Percentiles rank a stretch among this genome's conserved stretches.
phyloP scores from a whole-genome alignment of 64 coral and sea anemone species.

The Montipora capricornis region DNA sequence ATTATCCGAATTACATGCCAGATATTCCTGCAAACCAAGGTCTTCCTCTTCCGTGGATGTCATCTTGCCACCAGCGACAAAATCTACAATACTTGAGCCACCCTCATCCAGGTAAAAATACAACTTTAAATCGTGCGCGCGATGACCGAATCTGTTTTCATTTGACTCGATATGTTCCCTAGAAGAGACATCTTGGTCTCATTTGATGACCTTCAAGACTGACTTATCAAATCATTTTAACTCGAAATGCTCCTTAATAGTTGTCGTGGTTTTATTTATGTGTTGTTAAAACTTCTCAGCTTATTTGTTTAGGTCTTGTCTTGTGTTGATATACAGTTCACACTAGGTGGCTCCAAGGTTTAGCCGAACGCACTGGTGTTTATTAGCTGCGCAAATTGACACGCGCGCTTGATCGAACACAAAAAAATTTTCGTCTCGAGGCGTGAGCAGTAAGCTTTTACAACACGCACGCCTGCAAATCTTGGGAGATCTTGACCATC shows the following conservation, averaged over 20 bases:
- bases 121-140: too few relatives aligned
- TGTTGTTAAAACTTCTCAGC: constrained; percentile 54
- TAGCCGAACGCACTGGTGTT: neutral
- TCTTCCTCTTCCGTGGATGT: constrained; percentile 51
- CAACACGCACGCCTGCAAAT: neutral
- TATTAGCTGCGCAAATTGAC: constrained; percentile 30
- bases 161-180: neutral
- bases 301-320: constrained; percentile 23
- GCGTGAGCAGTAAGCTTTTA: neutral
- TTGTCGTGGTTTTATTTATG: constrained; percentile 46
- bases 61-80: constrained; percentile 57
- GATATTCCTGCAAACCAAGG: constrained; percentile 52
- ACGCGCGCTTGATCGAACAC: neutral
- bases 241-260: constrained; percentile 59
- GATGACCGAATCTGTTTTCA: constrained; percentile 44
- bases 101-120: constrained; percentile 69
- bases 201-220: constrained; percentile 45
- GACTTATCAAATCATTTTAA: constrained; percentile 56
- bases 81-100: constrained; percentile 63
- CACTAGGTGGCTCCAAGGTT: neutral
- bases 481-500: neutral
- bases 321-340: constrained; percentile 11
- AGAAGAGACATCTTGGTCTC: constrained; percentile 31
- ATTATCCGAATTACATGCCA: constrained; percentile 58
- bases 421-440: neutral